Conservation (phyloP, 2,888 invertebrate genomes). For the Tipula vernalis region DNA sequence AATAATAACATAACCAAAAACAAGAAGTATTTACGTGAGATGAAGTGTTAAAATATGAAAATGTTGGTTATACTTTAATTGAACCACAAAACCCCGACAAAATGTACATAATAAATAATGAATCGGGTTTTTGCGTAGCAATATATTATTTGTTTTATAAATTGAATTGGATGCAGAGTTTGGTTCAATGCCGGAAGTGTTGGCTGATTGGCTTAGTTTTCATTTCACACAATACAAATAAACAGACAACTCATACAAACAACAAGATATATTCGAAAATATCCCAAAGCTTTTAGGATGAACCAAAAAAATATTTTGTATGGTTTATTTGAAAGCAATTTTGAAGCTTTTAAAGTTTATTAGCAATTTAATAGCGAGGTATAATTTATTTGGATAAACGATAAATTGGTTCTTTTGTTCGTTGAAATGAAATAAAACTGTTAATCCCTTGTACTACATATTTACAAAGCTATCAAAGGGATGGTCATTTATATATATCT, state of each 20-base stretch:
- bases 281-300: neutral
- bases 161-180: neutral
- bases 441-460: neutral
- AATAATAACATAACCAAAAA: neutral
- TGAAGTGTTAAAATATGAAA: neutral
- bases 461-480: neutral
- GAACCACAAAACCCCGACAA: neutral
- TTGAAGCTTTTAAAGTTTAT: neutral
- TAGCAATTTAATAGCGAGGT: neutral
- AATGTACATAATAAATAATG: neutral
- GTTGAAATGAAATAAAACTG: neutral
- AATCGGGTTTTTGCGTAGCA: neutral
- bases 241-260: neutral
- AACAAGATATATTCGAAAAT: neutral
- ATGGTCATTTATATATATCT: neutral
- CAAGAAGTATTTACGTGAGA: neutral
- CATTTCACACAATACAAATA: neutral
- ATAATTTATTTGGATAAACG: neutral
- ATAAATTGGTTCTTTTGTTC: neutral
- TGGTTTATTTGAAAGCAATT: neutral
- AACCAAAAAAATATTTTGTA: neutral
- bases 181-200: neutral
- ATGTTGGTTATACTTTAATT: neutral
- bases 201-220: neutral
- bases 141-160: neutral